Conservation (phyloP, 2,888 invertebrate genomes). For the Heliconius sara region DNA sequence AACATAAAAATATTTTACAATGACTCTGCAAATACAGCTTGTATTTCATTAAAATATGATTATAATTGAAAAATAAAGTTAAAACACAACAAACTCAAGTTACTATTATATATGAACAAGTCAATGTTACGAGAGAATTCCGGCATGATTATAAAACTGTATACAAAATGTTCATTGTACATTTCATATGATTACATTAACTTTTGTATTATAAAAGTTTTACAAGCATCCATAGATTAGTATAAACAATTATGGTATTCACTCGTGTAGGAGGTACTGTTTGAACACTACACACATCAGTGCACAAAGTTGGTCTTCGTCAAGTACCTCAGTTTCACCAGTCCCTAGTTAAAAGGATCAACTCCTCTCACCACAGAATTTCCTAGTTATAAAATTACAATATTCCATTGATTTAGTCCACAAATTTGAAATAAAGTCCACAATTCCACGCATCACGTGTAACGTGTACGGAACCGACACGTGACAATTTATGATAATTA, state of each 20-base stretch:
- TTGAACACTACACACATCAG: slow-evolving; percentile 70
- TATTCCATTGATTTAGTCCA: slow-evolving; percentile 80
- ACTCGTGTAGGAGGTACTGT: slow-evolving; percentile 63
- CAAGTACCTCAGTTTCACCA: slow-evolving; percentile 65
- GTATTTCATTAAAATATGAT: slow-evolving; percentile 28
- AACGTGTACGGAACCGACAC: slow-evolving; percentile 62
- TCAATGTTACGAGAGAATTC: slow-evolving; percentile 81
- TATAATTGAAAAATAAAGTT: slow-evolving; percentile 36
- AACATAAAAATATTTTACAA: slow-evolving; percentile 40
- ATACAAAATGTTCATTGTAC: slow-evolving; percentile 77
- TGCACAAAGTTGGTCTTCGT: slow-evolving; percentile 64
- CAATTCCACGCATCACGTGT: slow-evolving; percentile 74
- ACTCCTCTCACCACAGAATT: slow-evolving; percentile 83
- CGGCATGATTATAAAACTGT: slow-evolving; percentile 77
- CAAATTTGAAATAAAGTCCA: slow-evolving; percentile 83
- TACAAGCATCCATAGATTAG: slow-evolving; percentile 66
- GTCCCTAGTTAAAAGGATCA: slow-evolving; percentile 76
- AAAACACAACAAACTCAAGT: slow-evolving; percentile 36
- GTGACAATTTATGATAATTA: slow-evolving; percentile 69
- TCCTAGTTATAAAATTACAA: slow-evolving; percentile 82
- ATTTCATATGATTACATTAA: slow-evolving; percentile 75
- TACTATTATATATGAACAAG: slow-evolving; percentile 48
- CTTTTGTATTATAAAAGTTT: slow-evolving; percentile 78
- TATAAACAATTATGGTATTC: slow-evolving; percentile 55
- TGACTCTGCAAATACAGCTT: slow-evolving; percentile 32